These are phyloP conservation scores for Drosophila eugracilis DNA, from an alignment of 1,140 invertebrate genomes.

Conservation along the genomic window DNA sequence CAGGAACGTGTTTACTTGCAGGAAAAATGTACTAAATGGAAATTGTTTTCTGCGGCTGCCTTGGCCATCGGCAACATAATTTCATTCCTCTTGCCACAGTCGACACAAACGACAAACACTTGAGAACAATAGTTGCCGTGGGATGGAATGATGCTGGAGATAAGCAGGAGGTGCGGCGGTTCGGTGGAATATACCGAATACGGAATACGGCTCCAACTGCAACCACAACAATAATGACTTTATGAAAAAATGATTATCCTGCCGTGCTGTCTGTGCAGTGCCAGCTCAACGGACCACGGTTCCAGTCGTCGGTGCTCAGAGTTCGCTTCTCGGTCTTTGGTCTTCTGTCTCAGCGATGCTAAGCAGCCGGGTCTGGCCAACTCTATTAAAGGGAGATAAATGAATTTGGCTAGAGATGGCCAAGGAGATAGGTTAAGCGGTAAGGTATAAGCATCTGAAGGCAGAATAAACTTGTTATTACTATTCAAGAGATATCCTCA, in stretches of 20 bases:
- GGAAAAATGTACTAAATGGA: constrained; percentile 69
- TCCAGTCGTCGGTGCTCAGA: not conserved
- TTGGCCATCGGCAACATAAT: constrained; percentile 70
- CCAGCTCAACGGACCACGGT: constrained; percentile 25
- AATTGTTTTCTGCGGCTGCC: constrained; percentile 75
- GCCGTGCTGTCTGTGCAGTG: constrained; percentile 54
- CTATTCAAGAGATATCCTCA: not conserved
- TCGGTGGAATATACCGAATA: no score
- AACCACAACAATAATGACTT: constrained; percentile 82
- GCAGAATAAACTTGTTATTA: constrained; percentile 8
- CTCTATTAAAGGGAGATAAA: constrained; percentile 59
- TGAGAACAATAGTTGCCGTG: constrained; percentile 72
- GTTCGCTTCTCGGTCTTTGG: not conserved
- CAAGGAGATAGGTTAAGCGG: not conserved
- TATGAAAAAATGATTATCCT: constrained; percentile 82
- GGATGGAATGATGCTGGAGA: no score
- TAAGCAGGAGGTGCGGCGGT: constrained; percentile 1
- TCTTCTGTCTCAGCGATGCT: constrained; percentile 25
- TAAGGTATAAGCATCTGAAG: constrained; percentile 4
- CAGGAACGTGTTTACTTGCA: constrained; percentile 66
- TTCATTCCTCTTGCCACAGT: constrained; percentile 63
- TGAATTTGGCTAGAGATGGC: constrained; percentile 43
- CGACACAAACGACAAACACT: constrained; percentile 70
- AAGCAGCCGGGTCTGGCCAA: constrained; percentile 48
- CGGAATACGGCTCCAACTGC: constrained; percentile 44